Evolutionary conservation across 1,140 invertebrate genomes (phyloP).

Genomic region (Drosophila nasuta): DNA sequence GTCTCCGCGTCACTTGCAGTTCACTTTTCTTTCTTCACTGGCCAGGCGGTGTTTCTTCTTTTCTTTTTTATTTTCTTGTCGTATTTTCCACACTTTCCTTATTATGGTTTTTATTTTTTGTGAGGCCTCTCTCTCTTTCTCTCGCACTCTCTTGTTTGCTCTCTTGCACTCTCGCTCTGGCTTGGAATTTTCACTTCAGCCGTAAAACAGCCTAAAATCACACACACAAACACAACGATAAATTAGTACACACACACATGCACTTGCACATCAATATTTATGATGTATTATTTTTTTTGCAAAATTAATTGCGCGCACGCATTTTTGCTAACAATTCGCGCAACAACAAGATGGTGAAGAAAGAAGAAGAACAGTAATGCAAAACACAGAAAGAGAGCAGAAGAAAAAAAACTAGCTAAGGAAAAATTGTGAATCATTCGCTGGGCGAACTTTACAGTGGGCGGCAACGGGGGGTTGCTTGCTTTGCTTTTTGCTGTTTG

Average conservation of each 20-base stretch:
- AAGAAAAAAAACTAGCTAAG: constrained; percentile 48
- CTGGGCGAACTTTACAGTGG: constrained; percentile 58
- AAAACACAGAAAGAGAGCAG: constrained; percentile 40
- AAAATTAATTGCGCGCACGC: constrained; percentile 78
- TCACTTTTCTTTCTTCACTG: constrained; percentile 66
- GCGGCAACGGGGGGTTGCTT: constrained; percentile 45
- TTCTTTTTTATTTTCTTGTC: constrained; percentile 32
- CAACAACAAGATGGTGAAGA: constrained; percentile 28
- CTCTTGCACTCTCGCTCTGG: constrained; percentile 38
- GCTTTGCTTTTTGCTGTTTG: constrained; percentile 5
- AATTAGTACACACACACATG: constrained; percentile 35
- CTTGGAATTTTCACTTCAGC: constrained; percentile 73
- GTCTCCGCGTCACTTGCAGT: constrained; percentile 71
- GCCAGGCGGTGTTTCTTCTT: constrained; percentile 39
- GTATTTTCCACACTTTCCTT: constrained; percentile 62
- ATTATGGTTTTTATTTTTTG: constrained; percentile 33
- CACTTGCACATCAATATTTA: constrained; percentile 44
- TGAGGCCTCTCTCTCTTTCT: constrained; percentile 38
- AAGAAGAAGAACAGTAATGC: constrained; percentile 35
- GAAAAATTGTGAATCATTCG: constrained; percentile 82
- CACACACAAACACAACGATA: constrained; percentile 47
- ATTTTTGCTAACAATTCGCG: constrained; percentile 51
- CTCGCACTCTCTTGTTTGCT: neutral
- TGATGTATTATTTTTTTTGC: constrained; percentile 55
- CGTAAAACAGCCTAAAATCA: constrained; percentile 61